These are phyloP conservation scores for Orchesella flavescens DNA, from an alignment of 2,888 invertebrate species.

Conservation along the genomic window DNA sequence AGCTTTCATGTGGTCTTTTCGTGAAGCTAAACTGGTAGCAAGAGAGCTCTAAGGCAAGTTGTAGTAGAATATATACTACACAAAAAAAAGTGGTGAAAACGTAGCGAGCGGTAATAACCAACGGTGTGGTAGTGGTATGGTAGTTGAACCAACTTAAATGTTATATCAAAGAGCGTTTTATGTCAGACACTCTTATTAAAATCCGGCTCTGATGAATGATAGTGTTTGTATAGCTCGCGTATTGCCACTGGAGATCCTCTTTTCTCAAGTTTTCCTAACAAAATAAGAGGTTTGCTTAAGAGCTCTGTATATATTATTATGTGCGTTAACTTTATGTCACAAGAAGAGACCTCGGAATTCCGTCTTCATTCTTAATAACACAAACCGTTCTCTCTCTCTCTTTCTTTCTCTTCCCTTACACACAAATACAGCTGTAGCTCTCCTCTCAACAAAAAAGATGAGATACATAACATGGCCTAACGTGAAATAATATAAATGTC, in stretches of 20 bases:
- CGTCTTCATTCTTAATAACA: constrained; percentile 62
- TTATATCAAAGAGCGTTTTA: constrained; percentile 69
- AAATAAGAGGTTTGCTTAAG: constrained; percentile 63
- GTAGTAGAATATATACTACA: background rate
- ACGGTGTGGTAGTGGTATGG: constrained; percentile 35
- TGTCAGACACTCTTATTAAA: constrained; percentile 72
- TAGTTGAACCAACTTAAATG: constrained; percentile 43
- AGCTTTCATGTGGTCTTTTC: constrained; percentile 59
- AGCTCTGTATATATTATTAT: constrained; percentile 62
- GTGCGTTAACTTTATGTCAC: constrained; percentile 55
- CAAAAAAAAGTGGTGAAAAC: background rate
- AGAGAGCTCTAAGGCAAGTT: constrained; percentile 1
- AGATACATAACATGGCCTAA: constrained; percentile 56
- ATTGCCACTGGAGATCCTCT: constrained; percentile 51
- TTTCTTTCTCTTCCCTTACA: constrained; percentile 5
- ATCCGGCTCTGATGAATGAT: constrained; percentile 72
- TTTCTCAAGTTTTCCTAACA: constrained; percentile 61
- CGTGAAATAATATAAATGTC: constrained; percentile 52
- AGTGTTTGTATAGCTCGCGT: constrained; percentile 59
- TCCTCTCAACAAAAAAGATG: constrained; percentile 40
- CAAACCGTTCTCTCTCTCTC: constrained; percentile 53
- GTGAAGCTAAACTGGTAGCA: constrained; percentile 32
- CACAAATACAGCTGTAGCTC: too few species aligned
- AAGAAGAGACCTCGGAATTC: constrained; percentile 58
- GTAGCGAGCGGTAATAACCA: constrained; percentile 25